These are phyloP conservation scores for Heteropelma amictum DNA, from an alignment of 2,888 invertebrate genomes.

Conservation along the genomic window DNA sequence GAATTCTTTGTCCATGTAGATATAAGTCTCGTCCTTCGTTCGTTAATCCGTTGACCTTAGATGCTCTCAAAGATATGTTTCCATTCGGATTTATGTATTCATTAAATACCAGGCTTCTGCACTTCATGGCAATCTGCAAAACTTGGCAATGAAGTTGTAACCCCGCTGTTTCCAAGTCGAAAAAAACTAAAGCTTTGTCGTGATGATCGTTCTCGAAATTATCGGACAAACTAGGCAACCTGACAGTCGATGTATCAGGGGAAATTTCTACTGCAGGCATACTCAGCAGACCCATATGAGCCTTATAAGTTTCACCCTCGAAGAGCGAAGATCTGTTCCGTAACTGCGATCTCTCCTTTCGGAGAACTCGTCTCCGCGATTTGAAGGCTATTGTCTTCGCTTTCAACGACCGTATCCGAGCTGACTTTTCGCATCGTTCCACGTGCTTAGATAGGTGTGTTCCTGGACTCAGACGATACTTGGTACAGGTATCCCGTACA, in stretches of 20 bases:
- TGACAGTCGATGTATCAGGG: not conserved
- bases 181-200: slow-evolving; percentile 21
- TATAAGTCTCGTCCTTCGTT: slow-evolving; percentile 30
- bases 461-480: slow-evolving; percentile 10
- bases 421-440: not conserved
- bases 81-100: slow-evolving; percentile 32
- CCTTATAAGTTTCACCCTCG: slow-evolving; percentile 5
- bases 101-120: no score
- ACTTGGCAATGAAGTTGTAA: no score
- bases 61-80: slow-evolving; percentile 22
- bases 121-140: no score
- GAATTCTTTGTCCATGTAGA: slow-evolving; percentile 17
- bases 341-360: slow-evolving; percentile 9
- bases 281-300: slow-evolving; percentile 12
- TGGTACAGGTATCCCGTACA: slow-evolving; percentile 20
- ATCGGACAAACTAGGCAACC: not conserved
- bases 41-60: slow-evolving; percentile 38
- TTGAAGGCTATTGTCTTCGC: not conserved
- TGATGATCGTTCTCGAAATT: not conserved
- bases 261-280: slow-evolving; percentile 19
- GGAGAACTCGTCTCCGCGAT: slow-evolving; percentile 1
- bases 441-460: slow-evolving; percentile 14
- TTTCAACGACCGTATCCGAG: not conserved
- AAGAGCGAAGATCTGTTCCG: not conserved
- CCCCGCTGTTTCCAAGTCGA: slow-evolving; percentile 52